A percentile compares a stretch with the other conserved stretches of the same genome.
phyloP scores from a whole-genome alignment of 2,797 vertebrate genomes.

The Cynodonichthys magdalenae region DNA sequence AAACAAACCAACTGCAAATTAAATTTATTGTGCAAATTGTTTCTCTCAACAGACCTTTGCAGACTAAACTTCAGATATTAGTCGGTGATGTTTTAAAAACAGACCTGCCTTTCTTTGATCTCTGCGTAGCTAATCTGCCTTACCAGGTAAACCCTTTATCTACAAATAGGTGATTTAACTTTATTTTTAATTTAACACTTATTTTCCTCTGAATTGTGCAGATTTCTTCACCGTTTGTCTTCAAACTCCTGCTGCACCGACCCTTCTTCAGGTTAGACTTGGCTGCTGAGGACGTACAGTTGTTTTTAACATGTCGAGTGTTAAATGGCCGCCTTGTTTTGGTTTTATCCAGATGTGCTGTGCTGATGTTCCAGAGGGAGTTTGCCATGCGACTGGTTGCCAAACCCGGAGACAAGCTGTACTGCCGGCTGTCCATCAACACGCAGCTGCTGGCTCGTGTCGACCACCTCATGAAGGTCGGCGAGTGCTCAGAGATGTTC shows the following conservation, averaged over 20 bases:
- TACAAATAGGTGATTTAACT: background rate
- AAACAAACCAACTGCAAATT: background rate
- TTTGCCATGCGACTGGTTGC: conserved; percentile 97
- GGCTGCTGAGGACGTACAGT: background rate
- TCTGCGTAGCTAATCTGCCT: conserved; percentile 97
- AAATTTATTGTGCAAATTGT: conserved; percentile 4
- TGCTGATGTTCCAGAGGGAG: conserved; percentile 99
- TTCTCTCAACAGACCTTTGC: conserved; percentile 83
- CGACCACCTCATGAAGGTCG: conserved; percentile 97
- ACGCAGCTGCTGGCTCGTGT: conserved; percentile 94
- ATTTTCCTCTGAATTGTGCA: conserved; percentile 58
- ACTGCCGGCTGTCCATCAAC: conserved; percentile 96
- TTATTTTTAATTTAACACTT: background rate
- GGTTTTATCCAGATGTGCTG: conserved; percentile 86
- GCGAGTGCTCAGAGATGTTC: background rate
- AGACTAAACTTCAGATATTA: conserved; percentile 93
- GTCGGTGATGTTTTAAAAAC: conserved; percentile 94
- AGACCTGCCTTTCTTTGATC: conserved; percentile 94
- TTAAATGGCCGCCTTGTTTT: background rate
- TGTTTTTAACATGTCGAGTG: background rate
- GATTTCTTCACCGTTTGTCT: conserved; percentile 98
- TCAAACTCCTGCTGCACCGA: conserved; percentile 95
- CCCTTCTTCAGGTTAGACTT: conserved; percentile 94
- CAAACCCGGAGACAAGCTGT: conserved; percentile 92
- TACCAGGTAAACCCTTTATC: conserved; percentile 86